Base-by-base conservation (phyloP, 1,140 invertebrate species). In the Drosophila sp. region DNA sequence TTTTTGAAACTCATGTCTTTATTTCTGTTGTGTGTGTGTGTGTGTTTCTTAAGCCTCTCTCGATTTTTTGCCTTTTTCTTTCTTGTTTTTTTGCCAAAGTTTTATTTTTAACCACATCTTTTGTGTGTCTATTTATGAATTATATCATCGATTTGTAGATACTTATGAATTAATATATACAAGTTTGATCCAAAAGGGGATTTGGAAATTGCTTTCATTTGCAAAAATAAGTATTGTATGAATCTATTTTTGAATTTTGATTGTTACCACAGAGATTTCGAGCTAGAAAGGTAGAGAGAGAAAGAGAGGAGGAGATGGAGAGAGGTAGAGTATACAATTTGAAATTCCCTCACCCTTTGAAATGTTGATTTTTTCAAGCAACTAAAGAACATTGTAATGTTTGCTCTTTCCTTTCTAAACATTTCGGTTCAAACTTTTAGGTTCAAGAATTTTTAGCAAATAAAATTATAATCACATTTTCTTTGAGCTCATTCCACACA, bases 151-250 rank as follows among this genome's bases (percentile, higher is more conserved):
- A 58, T 57, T 30, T 50, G 44, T 27, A 25, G 23, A 23, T 6
- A 50, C 44, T 50, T 50, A 50, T 7, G 4, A 50, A 50, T 50
- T 27, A 7, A 17, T 1, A 50, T 7, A 50, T 10, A 8, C 27
- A 25, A 27, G 23, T 50, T 23, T 50, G 25, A 50, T 50, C 44
- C 44, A 23, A 17, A 17, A 10, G 23, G 41, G 44, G 44, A 50
- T 73, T 76, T 67, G 50, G 10, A 64, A 68, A 72, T 76, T 68
- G 60, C 68, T 68, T 72, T 72, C 58, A 60, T 67, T 62, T 56
- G 47, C 60, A 41, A 57, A 69, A 23, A 56, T n/a, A n/a, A 40
- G 1, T 32, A 30, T 40, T 17, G 23, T 40, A 25, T 69, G 2
- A 11, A 11, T 44, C 50, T 72, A 72, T 72, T 72, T 72, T 68